Conservation (phyloP, 2,888 invertebrate species). For the Tenthredo livida region DNA sequence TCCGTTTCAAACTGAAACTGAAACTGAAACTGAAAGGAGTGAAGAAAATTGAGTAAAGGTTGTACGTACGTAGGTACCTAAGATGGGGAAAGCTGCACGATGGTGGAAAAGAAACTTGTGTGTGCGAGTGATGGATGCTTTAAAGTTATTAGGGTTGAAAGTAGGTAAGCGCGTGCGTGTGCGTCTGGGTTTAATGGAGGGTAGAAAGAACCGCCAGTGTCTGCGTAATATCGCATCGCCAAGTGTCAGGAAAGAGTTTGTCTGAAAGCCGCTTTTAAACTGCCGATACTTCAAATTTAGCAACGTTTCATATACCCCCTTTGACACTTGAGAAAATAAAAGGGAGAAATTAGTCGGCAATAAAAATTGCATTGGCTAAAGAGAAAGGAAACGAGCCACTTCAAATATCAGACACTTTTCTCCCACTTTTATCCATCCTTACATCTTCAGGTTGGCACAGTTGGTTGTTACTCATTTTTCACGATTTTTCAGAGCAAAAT, state of each 20-base stretch:
- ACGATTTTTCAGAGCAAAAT: too few relatives aligned
- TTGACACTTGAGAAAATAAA: conserved; percentile 7
- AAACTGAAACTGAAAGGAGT: neutral
- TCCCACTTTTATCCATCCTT: neutral
- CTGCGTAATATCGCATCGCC: conserved; percentile 42
- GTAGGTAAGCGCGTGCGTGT: conserved; percentile 20
- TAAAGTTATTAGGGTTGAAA: conserved; percentile 47
- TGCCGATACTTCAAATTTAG: conserved; percentile 27
- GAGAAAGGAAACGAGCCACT: neutral
- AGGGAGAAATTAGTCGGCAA: conserved; percentile 20
- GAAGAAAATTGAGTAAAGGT: conserved; percentile 8
- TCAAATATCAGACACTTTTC: neutral
- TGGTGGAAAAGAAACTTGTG: conserved; percentile 21
- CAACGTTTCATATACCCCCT: conserved; percentile 9
- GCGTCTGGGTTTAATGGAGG: conserved; percentile 45
- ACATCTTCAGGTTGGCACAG: neutral
- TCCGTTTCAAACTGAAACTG: neutral
- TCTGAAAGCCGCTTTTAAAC: conserved; percentile 41
- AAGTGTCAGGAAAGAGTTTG: conserved; percentile 46
- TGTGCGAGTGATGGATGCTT: conserved; percentile 35
- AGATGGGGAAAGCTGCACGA: neutral
- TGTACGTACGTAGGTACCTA: neutral
- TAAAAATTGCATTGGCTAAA: conserved; percentile 3
- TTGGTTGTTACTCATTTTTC: neutral
- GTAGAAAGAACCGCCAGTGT: conserved; percentile 40